phyloP scores from a whole-genome alignment of 2,113 vertebrate genomes.

The Epinephelus fuscoguttatus region DNA sequence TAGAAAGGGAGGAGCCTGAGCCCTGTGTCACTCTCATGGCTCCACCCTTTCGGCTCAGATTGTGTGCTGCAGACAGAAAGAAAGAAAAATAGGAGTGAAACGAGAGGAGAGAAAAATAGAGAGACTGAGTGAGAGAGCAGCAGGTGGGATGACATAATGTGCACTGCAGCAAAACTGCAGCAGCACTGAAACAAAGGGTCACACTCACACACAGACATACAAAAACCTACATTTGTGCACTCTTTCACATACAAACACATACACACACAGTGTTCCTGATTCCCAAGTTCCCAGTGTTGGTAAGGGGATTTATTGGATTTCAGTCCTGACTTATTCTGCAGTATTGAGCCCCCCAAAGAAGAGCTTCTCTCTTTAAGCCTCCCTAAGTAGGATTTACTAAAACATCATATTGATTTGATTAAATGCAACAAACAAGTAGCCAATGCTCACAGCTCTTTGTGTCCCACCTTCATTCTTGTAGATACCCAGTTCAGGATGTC shows the following conservation, averaged over 20 bases:
- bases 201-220: constrained; percentile 49
- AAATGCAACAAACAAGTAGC: constrained; percentile 24
- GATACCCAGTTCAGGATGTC: constrained; percentile 99
- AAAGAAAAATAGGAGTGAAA: constrained; percentile 62
- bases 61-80: constrained; percentile 71
- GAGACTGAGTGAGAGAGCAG: constrained; percentile 74
- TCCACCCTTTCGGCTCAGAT: constrained; percentile 61
- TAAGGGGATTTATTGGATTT: constrained; percentile 35
- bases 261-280: not conserved
- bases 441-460: constrained; percentile 8
- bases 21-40: constrained; percentile 62
- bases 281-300: constrained; percentile 17
- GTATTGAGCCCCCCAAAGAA: constrained; percentile 4
- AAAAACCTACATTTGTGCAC: not conserved
- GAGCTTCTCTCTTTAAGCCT: constrained; percentile 35
- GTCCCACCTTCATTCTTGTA: constrained; percentile 71
- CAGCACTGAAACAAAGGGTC: constrained; percentile 76
- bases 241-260: not conserved
- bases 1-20: constrained; percentile 59
- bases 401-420: constrained; percentile 36
- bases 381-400: constrained; percentile 39
- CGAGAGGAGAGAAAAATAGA: constrained; percentile 61
- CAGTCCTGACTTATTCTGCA: constrained; percentile 9
- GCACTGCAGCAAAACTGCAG: constrained; percentile 86
- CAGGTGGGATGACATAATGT: constrained; percentile 85